Evolutionary conservation across 2,888 invertebrate genomes (phyloP).

Genomic region (Athalia circularis): DNA sequence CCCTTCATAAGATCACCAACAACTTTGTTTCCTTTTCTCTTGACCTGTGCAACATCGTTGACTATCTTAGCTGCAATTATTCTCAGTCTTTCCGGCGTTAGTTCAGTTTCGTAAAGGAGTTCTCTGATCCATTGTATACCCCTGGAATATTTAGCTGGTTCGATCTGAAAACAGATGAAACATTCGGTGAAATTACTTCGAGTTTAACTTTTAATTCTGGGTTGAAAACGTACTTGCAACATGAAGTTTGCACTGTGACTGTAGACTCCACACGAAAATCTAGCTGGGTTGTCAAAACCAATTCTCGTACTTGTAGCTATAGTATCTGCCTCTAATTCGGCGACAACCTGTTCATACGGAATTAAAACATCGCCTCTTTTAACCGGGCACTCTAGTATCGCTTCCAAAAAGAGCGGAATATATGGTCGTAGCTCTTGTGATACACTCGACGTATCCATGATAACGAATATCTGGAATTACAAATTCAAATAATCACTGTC

Average conservation of each 20-base stretch:
- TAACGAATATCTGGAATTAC: slow-evolving; percentile 80
- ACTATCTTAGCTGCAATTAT: slow-evolving; percentile 88
- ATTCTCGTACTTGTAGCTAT: slow-evolving; percentile 79
- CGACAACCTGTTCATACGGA: slow-evolving; percentile 85
- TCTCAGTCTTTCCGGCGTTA: slow-evolving; percentile 84
- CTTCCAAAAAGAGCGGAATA: slow-evolving; percentile 85
- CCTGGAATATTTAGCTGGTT: slow-evolving; percentile 83
- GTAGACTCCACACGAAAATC: slow-evolving; percentile 85
- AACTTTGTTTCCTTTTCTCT: slow-evolving; percentile 84
- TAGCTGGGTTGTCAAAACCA: slow-evolving; percentile 78
- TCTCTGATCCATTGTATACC: slow-evolving; percentile 88
- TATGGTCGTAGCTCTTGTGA: slow-evolving; percentile 80
- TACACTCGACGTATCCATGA: slow-evolving; percentile 82
- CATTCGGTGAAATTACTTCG: not conserved
- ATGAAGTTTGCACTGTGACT: slow-evolving; percentile 81
- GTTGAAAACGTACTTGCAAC: slow-evolving; percentile 77
- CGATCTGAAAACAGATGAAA: slow-evolving; percentile 77
- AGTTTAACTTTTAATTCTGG: slow-evolving; percentile 36
- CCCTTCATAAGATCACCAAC: slow-evolving; percentile 79
- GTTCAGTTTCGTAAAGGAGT: slow-evolving; percentile 82
- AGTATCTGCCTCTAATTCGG: slow-evolving; percentile 85
- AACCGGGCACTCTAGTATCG: slow-evolving; percentile 86
- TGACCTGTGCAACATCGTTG: slow-evolving; percentile 86
- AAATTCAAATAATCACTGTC: slow-evolving; percentile 22
- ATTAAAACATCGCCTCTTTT: slow-evolving; percentile 77